Base-by-base conservation (phyloP, 2,113 vertebrate genomes). In the Larimichthys crocea region DNA sequence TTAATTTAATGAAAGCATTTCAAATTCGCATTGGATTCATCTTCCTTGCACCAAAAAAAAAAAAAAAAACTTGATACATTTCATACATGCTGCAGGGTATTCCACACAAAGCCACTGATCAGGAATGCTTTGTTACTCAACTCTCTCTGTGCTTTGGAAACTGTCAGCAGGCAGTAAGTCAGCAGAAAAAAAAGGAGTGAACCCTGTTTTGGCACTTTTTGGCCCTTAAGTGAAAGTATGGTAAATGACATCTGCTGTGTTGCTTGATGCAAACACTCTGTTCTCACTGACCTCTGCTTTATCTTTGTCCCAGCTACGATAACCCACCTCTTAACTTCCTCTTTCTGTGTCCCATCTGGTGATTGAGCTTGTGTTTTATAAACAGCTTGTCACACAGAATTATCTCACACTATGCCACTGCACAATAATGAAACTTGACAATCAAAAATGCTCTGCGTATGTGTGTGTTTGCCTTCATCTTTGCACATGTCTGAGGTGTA, bases 261-360 rank as follows among this genome's bases (percentile, higher is more conserved):
- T 3, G 19, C 24, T 42, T 57, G 3, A 48, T 78, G 49, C 57
- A 88, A 52, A 75, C 81, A 68, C 29, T 42, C 22, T 57, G 24
- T 56, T 71, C 64, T 76, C 63, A 31, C 62, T 50, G 16, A 73
- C 49, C 61, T 49, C 44, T 72, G 61, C 78, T 84, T 40, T 85
- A 31, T 60, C n/a, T 52, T 50, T 80, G 8, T 80, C 49, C 29
- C 10, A 16, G 4, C 61, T 79, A 3, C 62, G 9, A 63, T 46
- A 68, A 68, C 0, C 11, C 46, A 84, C 14, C 4, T 76, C 62
- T 85, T 46, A 63, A 53, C 85, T 86, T 91, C 80, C 80, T 83
- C 67, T 85, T 86, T 67, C 74, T 76, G 57, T 50, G 3, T 10
- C 76, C 48, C 44, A 76, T 75, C 71, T 87, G 83, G 1, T 74